These are phyloP conservation scores for Epicampocera succincta DNA, from an alignment of 2,888 invertebrate species.

Conservation along the genomic window DNA sequence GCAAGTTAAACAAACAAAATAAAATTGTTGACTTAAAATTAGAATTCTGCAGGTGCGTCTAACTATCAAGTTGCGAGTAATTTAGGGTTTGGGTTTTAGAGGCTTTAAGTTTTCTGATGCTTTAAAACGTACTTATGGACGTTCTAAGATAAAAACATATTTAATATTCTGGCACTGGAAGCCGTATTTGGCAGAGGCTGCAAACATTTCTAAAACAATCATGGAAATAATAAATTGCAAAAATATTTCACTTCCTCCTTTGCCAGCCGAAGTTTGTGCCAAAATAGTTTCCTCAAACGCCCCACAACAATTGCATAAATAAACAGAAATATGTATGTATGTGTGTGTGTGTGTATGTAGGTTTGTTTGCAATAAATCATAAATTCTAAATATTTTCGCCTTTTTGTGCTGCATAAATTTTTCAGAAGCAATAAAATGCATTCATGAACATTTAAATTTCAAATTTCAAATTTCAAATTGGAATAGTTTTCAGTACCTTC, in stretches of 20 bases:
- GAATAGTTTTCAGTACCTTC: conserved; percentile 33
- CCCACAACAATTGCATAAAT: background rate
- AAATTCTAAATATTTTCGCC: conserved; percentile 22
- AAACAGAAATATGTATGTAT: background rate
- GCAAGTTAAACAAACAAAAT: too few species aligned
- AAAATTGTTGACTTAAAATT: too few species aligned
- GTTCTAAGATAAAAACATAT: too few species aligned
- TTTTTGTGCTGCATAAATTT: conserved; percentile 6
- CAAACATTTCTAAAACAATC: conserved; percentile 9
- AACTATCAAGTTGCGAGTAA: too few species aligned
- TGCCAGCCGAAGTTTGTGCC: background rate
- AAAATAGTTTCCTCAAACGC: conserved; percentile 23
- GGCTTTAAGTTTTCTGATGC: too few species aligned
- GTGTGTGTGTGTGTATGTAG: too few species aligned
- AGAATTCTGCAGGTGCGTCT: too few species aligned
- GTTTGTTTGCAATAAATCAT: conserved; percentile 52
- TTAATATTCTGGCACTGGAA: background rate
- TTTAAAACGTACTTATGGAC: too few species aligned
- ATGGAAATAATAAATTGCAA: conserved; percentile 15
- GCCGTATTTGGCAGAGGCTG: background rate
- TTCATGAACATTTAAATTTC: conserved; percentile 31
- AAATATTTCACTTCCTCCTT: conserved; percentile 21
- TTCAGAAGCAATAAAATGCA: conserved; percentile 49
- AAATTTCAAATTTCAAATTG: conserved; percentile 35
- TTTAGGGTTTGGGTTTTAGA: too few species aligned